Base-by-base conservation (phyloP, 92 coral and sea anemone genomes). In the Siderastrea siderea region DNA sequence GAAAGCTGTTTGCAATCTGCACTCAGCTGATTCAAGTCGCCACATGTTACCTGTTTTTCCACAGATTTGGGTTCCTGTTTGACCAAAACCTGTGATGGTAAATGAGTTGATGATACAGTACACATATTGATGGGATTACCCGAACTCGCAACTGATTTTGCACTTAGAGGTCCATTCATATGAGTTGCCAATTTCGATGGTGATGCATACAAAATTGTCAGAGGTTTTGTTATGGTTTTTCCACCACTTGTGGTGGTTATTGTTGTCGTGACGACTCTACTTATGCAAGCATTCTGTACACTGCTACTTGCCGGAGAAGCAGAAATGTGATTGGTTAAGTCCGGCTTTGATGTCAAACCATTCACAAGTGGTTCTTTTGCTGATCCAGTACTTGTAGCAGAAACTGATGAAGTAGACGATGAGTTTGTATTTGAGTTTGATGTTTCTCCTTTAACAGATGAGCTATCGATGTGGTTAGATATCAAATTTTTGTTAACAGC, bases 181-280 rank as follows among this genome's bases (percentile, higher is more conserved):
- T 95, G 98, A 68, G 98, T 84, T 85, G 92, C 86, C 9, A 96
- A 91, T 87, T 98, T 98, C 64, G 99, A 98, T 38, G 99, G 99
- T 26, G 99, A 98, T 44, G 99, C 99, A 85, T 98, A 98, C 44
- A 98, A 85, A 71, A 98, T 98, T 44, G 99, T 98, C 70, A 98
- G 90, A 55, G 99, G 99, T 81, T 98, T 98, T 53, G 99, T 98
- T 38, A 98, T 84, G 54, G 99, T 98, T 85, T 98, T 98, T 17
- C 99, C 99, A 45, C 99, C 99, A 86, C 98, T 96, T 51, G 99
- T 94, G 10, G 98, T 94, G 1, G 99, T 98, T 54, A 96, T 96
- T 9, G 99, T 98, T 1, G 99, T 98, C 7, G 98, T 95, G n/a
- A 95, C 98, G 70, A 95, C 98, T 89, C 98, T 88, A 81, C 96